Evolutionary conservation across 2,888 invertebrate genomes (phyloP).

Genomic region (Lasioglossum leucozonium): DNA sequence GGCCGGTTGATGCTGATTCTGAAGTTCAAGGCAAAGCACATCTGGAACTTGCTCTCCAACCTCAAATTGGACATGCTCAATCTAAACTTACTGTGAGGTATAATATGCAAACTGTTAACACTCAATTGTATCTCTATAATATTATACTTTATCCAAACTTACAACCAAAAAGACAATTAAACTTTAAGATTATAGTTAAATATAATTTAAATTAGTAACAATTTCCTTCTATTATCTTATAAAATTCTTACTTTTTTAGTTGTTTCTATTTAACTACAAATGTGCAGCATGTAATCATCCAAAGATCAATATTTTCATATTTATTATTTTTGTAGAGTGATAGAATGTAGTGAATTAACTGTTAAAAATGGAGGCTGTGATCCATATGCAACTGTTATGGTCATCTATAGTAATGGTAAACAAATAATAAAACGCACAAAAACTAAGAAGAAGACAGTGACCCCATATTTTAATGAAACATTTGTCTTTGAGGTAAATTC

Average conservation of each 20-base stretch:
- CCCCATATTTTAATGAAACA: constrained; percentile 95
- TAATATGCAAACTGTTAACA: neutral
- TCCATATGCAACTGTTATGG: constrained; percentile 93
- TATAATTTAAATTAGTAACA: neutral
- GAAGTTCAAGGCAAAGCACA: constrained; percentile 97
- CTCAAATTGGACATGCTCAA: constrained; percentile 84
- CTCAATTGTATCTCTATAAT: neutral
- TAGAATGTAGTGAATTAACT: constrained; percentile 94
- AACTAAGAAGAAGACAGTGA: constrained; percentile 95
- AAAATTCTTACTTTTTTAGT: neutral
- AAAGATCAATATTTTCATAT: neutral
- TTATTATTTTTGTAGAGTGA: constrained; percentile 86
- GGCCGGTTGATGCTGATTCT: constrained; percentile 94
- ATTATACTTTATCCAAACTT: neutral
- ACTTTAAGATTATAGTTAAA: neutral
- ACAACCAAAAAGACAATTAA: neutral
- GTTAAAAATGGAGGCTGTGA: constrained; percentile 96
- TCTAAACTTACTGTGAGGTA: constrained; percentile 85
- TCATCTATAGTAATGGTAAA: constrained; percentile 92
- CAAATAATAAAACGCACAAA: constrained; percentile 92
- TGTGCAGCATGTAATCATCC: neutral
- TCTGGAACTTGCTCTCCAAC: constrained; percentile 88
- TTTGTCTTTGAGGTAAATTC: constrained; percentile 89
- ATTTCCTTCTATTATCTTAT: neutral
- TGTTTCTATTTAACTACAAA: constrained; percentile 1